Evolutionary conservation across 2,888 invertebrate genomes (phyloP).

Genomic region (Agrotis exclamationis): DNA sequence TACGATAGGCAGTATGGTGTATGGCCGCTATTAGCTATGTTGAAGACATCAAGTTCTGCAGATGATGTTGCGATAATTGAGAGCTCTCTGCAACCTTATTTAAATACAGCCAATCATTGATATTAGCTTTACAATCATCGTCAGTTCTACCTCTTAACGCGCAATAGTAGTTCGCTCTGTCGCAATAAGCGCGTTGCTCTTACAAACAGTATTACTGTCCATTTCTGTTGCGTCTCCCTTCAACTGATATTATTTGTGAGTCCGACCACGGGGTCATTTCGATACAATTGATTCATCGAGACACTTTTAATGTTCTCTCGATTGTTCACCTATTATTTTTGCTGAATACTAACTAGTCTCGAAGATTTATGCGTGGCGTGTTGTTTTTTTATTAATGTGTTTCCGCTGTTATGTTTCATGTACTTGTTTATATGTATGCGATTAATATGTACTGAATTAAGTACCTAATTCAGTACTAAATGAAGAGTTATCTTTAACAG

Average conservation of each 20-base stretch:
- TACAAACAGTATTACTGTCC: constrained; percentile 54
- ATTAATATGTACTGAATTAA: constrained; percentile 13
- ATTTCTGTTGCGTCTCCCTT: constrained; percentile 56
- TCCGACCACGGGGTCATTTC: constrained; percentile 76
- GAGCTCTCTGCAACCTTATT: constrained; percentile 18
- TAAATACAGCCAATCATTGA: constrained; percentile 32
- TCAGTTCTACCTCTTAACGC: constrained; percentile 16
- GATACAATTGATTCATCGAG: constrained; percentile 89
- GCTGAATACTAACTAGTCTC: constrained; percentile 45
- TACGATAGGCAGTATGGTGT: too few relatives aligned
- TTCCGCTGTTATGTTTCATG: constrained; percentile 17
- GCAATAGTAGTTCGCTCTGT: constrained; percentile 52
- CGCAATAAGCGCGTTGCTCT: constrained; percentile 54
- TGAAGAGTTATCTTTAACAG: too few relatives aligned
- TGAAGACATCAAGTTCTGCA: neutral
- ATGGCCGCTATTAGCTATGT: too few relatives aligned
- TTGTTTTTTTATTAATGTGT: constrained; percentile 16
- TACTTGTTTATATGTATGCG: neutral
- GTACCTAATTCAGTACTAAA: neutral
- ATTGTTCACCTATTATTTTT: constrained; percentile 61
- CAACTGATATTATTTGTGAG: constrained; percentile 71
- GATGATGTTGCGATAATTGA: neutral
- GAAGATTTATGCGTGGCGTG: constrained; percentile 54
- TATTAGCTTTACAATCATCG: constrained; percentile 25
- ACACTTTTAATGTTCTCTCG: constrained; percentile 78